Conservation (phyloP, 1,140 invertebrate species). For the Drosophila nasuta region DNA sequence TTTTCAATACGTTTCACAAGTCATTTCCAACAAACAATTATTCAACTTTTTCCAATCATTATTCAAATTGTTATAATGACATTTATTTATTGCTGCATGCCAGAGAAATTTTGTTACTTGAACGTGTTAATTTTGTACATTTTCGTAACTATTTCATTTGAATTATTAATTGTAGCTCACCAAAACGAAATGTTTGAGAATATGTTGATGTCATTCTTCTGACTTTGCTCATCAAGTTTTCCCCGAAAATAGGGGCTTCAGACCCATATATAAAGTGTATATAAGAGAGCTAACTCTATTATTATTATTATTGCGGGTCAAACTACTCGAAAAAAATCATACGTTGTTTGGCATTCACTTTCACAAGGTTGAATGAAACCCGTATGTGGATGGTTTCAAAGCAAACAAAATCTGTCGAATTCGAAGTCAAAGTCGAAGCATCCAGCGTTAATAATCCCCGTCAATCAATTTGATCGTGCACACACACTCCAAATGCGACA, state of each 20-base stretch:
- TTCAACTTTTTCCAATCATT: neutral
- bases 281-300: neutral
- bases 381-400: too few relatives aligned
- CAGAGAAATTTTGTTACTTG: too few relatives aligned
- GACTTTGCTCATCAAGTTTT: neutral
- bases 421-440: neutral
- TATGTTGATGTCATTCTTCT: conserved; percentile 5
- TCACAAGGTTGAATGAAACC: conserved; percentile 22
- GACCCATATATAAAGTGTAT: conserved; percentile 2
- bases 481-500: conserved; percentile 1
- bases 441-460: conserved; percentile 6
- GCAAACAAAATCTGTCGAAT: conserved; percentile 1
- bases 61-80: neutral
- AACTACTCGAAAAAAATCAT: neutral
- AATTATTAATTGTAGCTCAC: neutral
- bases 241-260: conserved; percentile 1
- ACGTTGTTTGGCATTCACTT: conserved; percentile 11
- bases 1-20: neutral
- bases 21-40: neutral
- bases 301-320: neutral
- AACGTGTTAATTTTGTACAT: neutral
- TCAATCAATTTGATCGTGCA: conserved; percentile 21
- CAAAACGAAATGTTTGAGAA: neutral
- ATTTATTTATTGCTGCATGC: neutral
- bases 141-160: neutral